phyloP scores from a whole-genome alignment of 2,888 invertebrate species.

The Galeruca laticollis region DNA sequence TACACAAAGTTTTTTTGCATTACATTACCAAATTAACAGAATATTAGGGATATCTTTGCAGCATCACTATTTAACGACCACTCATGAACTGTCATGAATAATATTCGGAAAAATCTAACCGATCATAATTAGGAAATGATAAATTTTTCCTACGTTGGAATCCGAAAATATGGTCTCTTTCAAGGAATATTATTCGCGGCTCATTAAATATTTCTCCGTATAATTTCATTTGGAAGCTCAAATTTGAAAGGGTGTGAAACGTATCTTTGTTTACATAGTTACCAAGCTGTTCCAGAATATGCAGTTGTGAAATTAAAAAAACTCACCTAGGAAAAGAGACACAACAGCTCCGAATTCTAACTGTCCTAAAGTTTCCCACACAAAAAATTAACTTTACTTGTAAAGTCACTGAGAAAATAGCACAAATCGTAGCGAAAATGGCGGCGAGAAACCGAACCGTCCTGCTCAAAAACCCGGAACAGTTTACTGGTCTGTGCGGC shows the following conservation, averaged over 20 bases:
- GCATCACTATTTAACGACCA: no score
- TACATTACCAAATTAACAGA: no score
- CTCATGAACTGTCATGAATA: no score
- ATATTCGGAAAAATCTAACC: no score
- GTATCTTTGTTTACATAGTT: not conserved
- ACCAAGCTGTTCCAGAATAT: not conserved
- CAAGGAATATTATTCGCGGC: no score
- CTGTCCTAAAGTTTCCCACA: not conserved
- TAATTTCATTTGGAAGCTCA: no score
- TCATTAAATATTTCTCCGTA: no score
- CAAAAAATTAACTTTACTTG: not conserved
- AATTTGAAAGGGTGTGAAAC: not conserved
- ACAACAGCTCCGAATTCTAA: not conserved
- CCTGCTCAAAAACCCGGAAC: conserved; percentile 23
- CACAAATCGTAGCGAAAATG: conserved; percentile 16
- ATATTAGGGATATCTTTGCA: no score
- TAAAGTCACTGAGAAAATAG: conserved; percentile 1
- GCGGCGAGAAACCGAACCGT: conserved; percentile 14
- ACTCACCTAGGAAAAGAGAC: not conserved
- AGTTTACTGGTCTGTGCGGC: conserved; percentile 35
- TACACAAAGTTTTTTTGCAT: no score
- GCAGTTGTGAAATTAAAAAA: not conserved
- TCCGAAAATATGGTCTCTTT: no score
- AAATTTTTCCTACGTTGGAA: no score
- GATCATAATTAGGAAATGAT: no score